Percentiles rank a stretch among this genome's conserved stretches.
Conservation (phyloP, 37 sponge, comb jelly and placozoan species). For the Halisarca cf. caerulea region DNA sequence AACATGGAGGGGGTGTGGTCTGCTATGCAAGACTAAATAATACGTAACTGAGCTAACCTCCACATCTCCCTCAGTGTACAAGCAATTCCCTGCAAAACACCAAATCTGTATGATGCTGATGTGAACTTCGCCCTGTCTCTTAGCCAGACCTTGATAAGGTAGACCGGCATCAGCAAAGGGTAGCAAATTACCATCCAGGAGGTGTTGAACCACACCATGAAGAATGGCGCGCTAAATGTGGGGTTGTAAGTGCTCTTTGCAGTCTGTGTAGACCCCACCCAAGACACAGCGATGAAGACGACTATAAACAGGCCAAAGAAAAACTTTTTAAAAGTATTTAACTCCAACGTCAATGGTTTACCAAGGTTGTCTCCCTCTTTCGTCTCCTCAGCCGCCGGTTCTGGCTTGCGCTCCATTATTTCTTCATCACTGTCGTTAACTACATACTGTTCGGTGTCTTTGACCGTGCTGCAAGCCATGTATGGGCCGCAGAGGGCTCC, state of each 20-base stretch:
- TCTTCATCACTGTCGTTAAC: too few relatives aligned
- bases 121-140: background rate
- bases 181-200: slow-evolving; percentile 76
- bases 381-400: too few relatives aligned
- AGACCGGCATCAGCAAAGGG: slow-evolving; percentile 49
- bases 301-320: slow-evolving; percentile 77
- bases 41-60: too few relatives aligned
- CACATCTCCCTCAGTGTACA: background rate
- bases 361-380: too few relatives aligned
- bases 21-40: too few relatives aligned
- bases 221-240: slow-evolving; percentile 75
- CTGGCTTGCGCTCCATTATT: too few relatives aligned
- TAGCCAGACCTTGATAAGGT: slow-evolving; percentile 28
- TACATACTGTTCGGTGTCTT: too few relatives aligned
- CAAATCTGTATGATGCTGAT: too few relatives aligned
- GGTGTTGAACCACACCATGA: slow-evolving; percentile 79
- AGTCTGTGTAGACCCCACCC: slow-evolving; percentile 88
- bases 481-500: too few relatives aligned
- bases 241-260: slow-evolving; percentile 61
- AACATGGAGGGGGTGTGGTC: too few relatives aligned
- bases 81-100: too few relatives aligned
- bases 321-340: slow-evolving; percentile 39
- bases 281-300: slow-evolving; percentile 66
- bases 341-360: background rate
- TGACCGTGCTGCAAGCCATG: too few relatives aligned